Base-by-base conservation (phyloP, 23 tunicate species). In the Botrylloides violaceus region DNA sequence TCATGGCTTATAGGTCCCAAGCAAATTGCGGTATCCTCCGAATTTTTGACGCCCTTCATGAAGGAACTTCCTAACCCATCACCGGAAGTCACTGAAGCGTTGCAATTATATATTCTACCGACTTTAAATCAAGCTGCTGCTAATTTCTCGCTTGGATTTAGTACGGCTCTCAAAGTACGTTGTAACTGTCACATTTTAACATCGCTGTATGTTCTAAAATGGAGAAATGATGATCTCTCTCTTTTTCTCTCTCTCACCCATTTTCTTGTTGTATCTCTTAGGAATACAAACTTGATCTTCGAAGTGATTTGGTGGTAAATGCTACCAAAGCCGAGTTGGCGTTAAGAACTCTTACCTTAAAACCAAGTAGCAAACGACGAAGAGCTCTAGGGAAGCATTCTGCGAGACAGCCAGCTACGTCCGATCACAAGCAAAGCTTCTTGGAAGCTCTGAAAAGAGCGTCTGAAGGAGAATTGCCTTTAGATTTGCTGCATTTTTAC, bases 51-150 rank as follows among this genome's bases (percentile, higher is more conserved):
- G 2, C 85, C 77, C 32, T 70, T 79, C 34, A 36, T 80, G 32
- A 25, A 57, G 7, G 94, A 85, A 75, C 73, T 85, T 49, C 94
- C 94, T 12, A 79, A 75, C 59, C 94, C 94, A 2, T 66, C 94
- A 3, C 64, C 71, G 21, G 70, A 79, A 62, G 59, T 73, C 19
- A 66, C 78, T 20, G 62, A 29, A 35, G 83, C 64, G 2, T n/a
- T 85, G 34, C 94, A 85, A 70, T 65, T 57, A 35, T 85, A 85
- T 59, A 84, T 85, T 34, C 33, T 74, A 3, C 77, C 81, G 4
- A 79, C 85, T 2, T 36, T 85, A 25, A 78, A 85, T 50, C 94
- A 85, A 50, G 94, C 94, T 31, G 81, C 94, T n/a, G 94, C 94
- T 25, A 85, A 85, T 55, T 85, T 85, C 48, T 85, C 94, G 9